Percentiles rank a stretch among this genome's conserved stretches.
These are phyloP conservation scores for Decapterus maruadsi DNA, from an alignment of 2,797 vertebrate genomes.

Conservation along the genomic window DNA sequence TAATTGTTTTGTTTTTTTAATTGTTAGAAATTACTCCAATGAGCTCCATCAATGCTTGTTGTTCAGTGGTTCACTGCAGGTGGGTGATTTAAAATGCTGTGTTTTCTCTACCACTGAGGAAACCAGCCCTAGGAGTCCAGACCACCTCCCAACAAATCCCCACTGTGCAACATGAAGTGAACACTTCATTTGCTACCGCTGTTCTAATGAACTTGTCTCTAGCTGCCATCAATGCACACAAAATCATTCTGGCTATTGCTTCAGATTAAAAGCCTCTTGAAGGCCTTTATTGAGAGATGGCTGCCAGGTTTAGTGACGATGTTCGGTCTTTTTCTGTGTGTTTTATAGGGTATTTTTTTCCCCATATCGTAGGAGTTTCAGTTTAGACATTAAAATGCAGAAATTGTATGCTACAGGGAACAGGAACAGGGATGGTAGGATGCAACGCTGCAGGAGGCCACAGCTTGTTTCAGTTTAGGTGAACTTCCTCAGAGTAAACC, in stretches of 20 bases:
- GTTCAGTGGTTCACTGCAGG: background rate
- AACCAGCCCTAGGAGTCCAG: background rate
- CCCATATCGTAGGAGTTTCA: too few species aligned
- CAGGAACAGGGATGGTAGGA: background rate
- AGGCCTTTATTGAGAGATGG: background rate
- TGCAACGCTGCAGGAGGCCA: constrained; percentile 1
- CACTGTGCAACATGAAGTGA: background rate
- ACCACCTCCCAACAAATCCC: background rate
- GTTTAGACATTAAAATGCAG: background rate
- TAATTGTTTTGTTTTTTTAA: background rate
- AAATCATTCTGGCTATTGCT: background rate
- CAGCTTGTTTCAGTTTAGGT: background rate
- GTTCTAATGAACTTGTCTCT: background rate
- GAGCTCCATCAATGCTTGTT: background rate
- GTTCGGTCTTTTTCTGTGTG: background rate
- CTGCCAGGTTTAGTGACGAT: background rate
- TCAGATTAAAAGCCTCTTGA: background rate
- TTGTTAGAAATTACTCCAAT: background rate
- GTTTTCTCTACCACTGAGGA: background rate
- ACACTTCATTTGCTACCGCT: background rate
- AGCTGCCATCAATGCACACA: background rate
- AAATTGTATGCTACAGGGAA: too few species aligned
- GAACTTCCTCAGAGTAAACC: background rate
- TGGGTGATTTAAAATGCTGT: constrained; percentile 11
- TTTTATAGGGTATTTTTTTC: background rate